Conservation (phyloP, 2,113 vertebrate species). For the Pardalotus punctatus region DNA sequence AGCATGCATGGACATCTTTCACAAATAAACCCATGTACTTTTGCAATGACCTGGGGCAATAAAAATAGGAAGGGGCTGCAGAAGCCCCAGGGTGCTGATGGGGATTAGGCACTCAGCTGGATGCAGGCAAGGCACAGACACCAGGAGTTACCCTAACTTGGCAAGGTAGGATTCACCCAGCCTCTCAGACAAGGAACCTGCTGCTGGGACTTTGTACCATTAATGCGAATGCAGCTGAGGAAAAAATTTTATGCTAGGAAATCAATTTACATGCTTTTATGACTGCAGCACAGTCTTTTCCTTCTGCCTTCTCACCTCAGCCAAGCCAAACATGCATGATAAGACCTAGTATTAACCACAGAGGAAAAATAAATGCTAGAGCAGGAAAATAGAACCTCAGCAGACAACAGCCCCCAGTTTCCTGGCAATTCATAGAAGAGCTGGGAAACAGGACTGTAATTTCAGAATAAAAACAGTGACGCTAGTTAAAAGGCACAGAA, state of each 20-base stretch:
- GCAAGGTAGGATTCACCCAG: neutral
- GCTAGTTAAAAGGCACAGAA: neutral
- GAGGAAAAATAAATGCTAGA: neutral
- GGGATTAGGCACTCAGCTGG: neutral
- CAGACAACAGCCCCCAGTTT: neutral
- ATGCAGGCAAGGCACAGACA: neutral
- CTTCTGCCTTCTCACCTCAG: neutral
- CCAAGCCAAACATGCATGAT: neutral
- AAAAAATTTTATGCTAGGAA: neutral
- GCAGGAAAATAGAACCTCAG: neutral
- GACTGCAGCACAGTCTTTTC: neutral
- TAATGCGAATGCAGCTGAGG: neutral
- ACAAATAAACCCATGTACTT: neutral
- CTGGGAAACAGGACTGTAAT: neutral
- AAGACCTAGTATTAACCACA: neutral
- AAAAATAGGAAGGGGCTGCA: neutral
- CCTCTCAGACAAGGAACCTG: neutral
- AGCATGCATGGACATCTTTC: neutral
- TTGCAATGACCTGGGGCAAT: neutral
- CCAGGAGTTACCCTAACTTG: neutral
- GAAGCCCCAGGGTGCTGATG: neutral
- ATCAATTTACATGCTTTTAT: neutral
- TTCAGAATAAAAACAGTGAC: constrained; percentile 13
- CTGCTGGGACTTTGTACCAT: neutral
- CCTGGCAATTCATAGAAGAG: neutral